These are phyloP conservation scores for Lasioglossum zephyrum DNA, from an alignment of 2,888 invertebrate genomes.

Conservation along the genomic window DNA sequence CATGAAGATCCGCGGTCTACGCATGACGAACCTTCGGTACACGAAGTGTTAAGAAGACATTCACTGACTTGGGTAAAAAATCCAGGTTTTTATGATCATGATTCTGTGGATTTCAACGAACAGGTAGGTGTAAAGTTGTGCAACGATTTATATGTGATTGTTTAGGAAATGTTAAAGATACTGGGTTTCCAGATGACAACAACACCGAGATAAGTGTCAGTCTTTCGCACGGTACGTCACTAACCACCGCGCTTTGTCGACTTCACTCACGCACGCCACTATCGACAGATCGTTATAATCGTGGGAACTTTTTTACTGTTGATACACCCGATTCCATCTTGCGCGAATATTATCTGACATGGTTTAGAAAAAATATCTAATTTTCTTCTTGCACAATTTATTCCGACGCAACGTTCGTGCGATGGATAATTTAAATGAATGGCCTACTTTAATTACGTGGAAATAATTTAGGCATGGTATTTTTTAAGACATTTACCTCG, in stretches of 20 bases:
- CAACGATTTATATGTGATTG: background rate
- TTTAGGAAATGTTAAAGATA: background rate
- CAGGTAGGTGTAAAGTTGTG: background rate
- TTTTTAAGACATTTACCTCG: background rate
- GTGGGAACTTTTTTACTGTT: background rate
- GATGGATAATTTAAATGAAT: background rate
- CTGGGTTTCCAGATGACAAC: background rate
- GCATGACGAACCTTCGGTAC: background rate
- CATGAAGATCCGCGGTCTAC: no score
- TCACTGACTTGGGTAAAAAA: background rate
- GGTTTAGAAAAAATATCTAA: background rate
- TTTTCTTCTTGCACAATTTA: background rate
- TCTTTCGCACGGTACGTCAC: conserved; percentile 4
- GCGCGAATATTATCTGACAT: background rate
- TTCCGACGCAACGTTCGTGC: background rate
- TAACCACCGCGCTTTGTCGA: background rate
- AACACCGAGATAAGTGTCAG: background rate
- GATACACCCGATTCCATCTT: background rate
- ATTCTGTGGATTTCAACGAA: background rate
- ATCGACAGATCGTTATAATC: background rate
- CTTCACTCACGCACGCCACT: background rate
- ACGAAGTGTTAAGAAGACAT: background rate
- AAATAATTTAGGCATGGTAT: background rate
- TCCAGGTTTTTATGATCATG: background rate
- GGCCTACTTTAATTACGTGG: background rate